These are phyloP conservation scores for Axea sp. DNA, from an alignment of 2,888 invertebrate species.

Conservation along the genomic window DNA sequence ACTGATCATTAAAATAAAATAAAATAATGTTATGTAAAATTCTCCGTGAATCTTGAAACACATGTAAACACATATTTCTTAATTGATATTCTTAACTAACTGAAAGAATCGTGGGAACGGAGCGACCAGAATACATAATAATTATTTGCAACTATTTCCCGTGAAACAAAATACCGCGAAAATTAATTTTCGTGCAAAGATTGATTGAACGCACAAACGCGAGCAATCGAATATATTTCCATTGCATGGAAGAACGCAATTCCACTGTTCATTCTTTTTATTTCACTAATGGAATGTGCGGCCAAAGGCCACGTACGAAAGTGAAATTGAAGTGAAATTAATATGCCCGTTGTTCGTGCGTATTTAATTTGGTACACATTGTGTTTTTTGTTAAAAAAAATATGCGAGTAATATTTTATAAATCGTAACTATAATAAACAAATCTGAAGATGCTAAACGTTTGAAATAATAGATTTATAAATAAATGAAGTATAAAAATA, in stretches of 20 bases:
- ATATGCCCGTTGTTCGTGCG: not conserved
- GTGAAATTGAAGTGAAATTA: conserved; percentile 38
- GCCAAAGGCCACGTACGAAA: conserved; percentile 40
- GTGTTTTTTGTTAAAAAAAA: too few species aligned
- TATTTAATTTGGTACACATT: conserved; percentile 10
- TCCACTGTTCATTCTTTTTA: conserved; percentile 13
- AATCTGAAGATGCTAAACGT: too few species aligned
- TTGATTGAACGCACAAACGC: too few species aligned
- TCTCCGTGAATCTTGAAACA: conserved; percentile 1
- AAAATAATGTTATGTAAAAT: conserved; percentile 9
- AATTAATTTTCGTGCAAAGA: conserved; percentile 25
- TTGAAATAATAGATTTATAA: too few species aligned
- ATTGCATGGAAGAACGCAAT: conserved; percentile 20
- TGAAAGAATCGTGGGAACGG: conserved; percentile 42
- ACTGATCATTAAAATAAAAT: conserved; percentile 26
- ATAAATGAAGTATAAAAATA: too few species aligned
- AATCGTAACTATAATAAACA: too few species aligned
- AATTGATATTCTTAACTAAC: conserved; percentile 25
- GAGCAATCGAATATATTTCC: conserved; percentile 16
- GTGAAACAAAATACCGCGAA: conserved; percentile 13
- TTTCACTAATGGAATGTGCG: conserved; percentile 29
- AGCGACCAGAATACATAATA: conserved; percentile 40
- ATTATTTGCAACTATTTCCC: conserved; percentile 4
- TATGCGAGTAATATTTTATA: too few species aligned
- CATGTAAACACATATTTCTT: conserved; percentile 25